Base-by-base conservation (phyloP, 2,113 vertebrate genomes). In the Salvelinus fontinalis region DNA sequence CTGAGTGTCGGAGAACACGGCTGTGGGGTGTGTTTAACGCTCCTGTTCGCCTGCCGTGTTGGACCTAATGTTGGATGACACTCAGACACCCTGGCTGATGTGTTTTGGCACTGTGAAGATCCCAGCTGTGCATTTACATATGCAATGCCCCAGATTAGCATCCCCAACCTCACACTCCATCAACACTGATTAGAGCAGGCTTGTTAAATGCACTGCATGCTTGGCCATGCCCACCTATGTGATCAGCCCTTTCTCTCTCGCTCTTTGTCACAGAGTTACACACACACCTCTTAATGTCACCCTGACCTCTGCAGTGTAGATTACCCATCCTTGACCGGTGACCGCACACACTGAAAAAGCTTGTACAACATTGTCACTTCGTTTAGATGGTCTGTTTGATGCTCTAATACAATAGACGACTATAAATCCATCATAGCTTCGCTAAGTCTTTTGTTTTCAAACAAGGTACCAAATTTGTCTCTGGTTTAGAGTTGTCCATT, bases 121-220 rank as follows among this genome's bases (percentile, higher is more conserved):
- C 93, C 92, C 94, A 95, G 94, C 94, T 95, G 94, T 92, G 93
- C 86, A 95, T 95, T 95, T 96, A 92, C 95, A 97, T 95, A 96
- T 92, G 94, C 93, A 91, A 94, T 95, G 95, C 95, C 95, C 94
- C 92, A 95, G 92, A 95, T 96, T 93, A 95, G 92, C 93, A 94
- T 93, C 94, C 85, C 80, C 90, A 44, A 44, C 86, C 93, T 91
- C 93, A 94, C 92, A 94, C 89, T 92, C 93, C 89, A 94, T 94
- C 93, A 91, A 85, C 79, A 92, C 90, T 94, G 93, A 95, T 96
- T 96, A 96, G 92, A 92, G 79, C 83, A 87, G 79, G 64, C 82
- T 90, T 79, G 86, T 81, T 81, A 85, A 70, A 71, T 78, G 73
- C 27, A 73, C 14, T 24, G 75, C 68, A 12, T 64, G 24, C 31